Conservation (phyloP, 1,140 invertebrate genomes). For the Saccostrea glomerata region DNA sequence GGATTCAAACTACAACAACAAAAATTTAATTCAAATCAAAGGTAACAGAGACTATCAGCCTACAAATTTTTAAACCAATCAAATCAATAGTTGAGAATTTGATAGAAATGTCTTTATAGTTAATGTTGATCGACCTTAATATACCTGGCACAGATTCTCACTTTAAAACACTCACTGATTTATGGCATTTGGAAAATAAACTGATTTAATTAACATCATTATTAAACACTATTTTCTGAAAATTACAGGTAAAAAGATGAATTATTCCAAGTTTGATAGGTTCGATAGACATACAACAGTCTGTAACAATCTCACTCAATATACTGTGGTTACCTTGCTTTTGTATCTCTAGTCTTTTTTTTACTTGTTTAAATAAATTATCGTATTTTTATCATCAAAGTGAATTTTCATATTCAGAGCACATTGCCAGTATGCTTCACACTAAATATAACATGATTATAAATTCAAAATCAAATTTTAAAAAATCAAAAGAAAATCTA, state of each 20-base stretch:
- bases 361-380: conserved; percentile 13
- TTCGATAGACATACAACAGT: not conserved
- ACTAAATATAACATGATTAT: not conserved
- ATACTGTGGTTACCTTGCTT: not conserved
- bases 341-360: not conserved
- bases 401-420: not conserved
- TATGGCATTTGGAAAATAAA: conserved; percentile 14
- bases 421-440: not conserved
- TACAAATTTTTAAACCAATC: no score
- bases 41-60: no score
- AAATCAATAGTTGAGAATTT: not conserved
- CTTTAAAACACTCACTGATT: not conserved
- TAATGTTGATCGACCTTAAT: not conserved
- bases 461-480: not conserved
- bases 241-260: conserved; percentile 24
- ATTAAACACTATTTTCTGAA: conserved; percentile 15
- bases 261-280: not conserved
- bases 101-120: not conserved
- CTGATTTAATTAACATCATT: conserved; percentile 29
- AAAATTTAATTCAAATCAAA: no score
- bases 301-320: conserved; percentile 17
- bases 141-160: not conserved
- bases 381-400: not conserved
- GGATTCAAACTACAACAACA: no score
- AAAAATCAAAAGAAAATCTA: not conserved